These are phyloP conservation scores for Ditylenchus weischeri DNA, from an alignment of 2,888 invertebrate species.

Conservation along the genomic window DNA sequence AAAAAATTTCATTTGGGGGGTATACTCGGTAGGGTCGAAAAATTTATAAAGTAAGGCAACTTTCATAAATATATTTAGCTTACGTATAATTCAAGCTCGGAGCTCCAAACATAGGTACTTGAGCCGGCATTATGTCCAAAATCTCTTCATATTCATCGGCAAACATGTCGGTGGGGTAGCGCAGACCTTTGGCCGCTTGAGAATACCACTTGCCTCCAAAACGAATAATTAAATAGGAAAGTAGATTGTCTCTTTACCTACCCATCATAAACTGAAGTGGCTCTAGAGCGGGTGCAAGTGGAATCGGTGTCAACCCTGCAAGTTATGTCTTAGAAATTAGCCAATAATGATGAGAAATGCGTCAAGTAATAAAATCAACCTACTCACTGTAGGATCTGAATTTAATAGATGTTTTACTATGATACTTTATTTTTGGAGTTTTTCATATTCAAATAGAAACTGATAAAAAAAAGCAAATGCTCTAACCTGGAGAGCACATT, in stretches of 20 bases:
- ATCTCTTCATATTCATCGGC: constrained; percentile 52
- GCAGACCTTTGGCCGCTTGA: constrained; percentile 49
- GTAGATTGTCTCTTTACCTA: background rate
- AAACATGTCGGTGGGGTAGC: constrained; percentile 56
- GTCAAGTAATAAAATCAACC: constrained; percentile 18
- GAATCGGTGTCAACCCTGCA: constrained; percentile 49
- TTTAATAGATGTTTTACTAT: too few relatives aligned
- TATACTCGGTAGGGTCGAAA: too few relatives aligned
- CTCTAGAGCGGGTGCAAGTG: constrained; percentile 57
- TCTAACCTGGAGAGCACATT: constrained; percentile 43
- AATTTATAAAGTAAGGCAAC: too few relatives aligned
- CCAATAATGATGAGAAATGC: background rate
- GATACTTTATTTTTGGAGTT: too few relatives aligned
- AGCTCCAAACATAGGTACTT: constrained; percentile 59
- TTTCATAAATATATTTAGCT: constrained; percentile 6
- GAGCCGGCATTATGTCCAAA: constrained; percentile 53
- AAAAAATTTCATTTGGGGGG: too few relatives aligned
- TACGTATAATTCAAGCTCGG: constrained; percentile 58
- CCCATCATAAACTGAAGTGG: constrained; percentile 58
- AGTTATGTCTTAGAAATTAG: background rate
- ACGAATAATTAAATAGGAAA: too few relatives aligned
- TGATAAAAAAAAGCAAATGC: too few relatives aligned
- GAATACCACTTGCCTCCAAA: constrained; percentile 49
- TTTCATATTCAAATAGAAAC: too few relatives aligned
- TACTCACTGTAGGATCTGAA: constrained; percentile 48